Evolutionary conservation across 64 coral and sea anemone species (phyloP).

Genomic region (Porites australiensis): DNA sequence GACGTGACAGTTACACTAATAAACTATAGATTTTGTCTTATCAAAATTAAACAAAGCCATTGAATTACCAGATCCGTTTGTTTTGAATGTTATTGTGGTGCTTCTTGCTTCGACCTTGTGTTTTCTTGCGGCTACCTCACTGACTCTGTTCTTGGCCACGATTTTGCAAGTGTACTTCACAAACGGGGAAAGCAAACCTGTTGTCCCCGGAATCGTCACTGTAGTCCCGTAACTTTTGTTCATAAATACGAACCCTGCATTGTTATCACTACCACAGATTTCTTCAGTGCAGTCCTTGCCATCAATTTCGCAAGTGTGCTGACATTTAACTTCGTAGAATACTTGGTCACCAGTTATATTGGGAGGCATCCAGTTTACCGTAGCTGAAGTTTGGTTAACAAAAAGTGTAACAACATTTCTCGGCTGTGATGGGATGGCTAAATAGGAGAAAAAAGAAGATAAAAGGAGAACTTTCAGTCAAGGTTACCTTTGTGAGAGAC

Average conservation of each 20-base stretch:
- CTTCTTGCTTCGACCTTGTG: background rate
- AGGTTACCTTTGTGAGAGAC: too few relatives aligned
- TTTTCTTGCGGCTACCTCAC: background rate
- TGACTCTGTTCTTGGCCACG: slow-evolving; percentile 8
- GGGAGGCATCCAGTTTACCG: background rate
- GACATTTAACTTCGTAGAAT: background rate
- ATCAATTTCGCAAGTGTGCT: background rate
- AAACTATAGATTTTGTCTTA: background rate
- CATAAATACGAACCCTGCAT: background rate
- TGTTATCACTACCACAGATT: background rate
- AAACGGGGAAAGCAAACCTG: background rate
- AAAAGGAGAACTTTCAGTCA: too few relatives aligned
- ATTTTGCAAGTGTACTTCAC: background rate
- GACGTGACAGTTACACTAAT: background rate
- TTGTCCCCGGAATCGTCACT: background rate
- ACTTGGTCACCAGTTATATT: background rate
- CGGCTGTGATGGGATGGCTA: background rate
- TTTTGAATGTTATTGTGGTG: background rate
- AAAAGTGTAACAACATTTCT: background rate
- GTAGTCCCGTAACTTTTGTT: too few relatives aligned
- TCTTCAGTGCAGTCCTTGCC: background rate
- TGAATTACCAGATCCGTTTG: background rate
- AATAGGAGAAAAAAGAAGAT: too few relatives aligned
- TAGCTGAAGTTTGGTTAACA: background rate
- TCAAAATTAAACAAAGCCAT: background rate